Conservation (phyloP, 2,113 vertebrate genomes). For the Lampris megalopsis region DNA sequence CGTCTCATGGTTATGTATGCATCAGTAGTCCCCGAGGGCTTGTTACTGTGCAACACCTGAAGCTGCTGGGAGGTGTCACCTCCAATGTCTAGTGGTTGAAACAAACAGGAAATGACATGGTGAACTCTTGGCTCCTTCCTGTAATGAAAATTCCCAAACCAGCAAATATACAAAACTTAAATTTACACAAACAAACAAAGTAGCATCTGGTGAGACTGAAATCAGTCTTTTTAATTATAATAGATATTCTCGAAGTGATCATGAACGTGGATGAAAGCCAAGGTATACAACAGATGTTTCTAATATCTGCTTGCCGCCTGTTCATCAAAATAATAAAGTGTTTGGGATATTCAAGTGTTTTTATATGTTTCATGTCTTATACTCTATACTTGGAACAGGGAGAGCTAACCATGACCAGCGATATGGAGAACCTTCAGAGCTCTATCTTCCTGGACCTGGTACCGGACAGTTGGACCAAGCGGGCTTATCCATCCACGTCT, state of each 20-base stretch:
- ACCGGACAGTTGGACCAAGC: slow-evolving; percentile 88
- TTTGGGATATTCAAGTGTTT: neutral
- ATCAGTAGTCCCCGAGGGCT: slow-evolving; percentile 4
- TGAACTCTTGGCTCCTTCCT: neutral
- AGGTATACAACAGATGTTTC: slow-evolving; percentile 31
- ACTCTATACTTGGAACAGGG: slow-evolving; percentile 79
- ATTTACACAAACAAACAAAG: neutral
- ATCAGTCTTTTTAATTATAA: slow-evolving; percentile 27
- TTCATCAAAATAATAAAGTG: slow-evolving; percentile 36
- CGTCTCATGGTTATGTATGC: slow-evolving; percentile 27
- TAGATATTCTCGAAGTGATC: slow-evolving; percentile 29
- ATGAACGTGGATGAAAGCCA: slow-evolving; percentile 14
- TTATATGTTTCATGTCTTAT: neutral
- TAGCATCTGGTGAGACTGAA: slow-evolving; percentile 14
- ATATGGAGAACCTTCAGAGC: slow-evolving; percentile 92
- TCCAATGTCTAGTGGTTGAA: slow-evolving; percentile 3
- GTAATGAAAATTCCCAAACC: slow-evolving; percentile 12
- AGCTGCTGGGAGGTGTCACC: slow-evolving; percentile 3
- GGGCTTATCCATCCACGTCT: slow-evolving; percentile 90
- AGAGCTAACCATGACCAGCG: slow-evolving; percentile 92
- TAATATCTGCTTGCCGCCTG: slow-evolving; percentile 22
- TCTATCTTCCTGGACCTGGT: slow-evolving; percentile 88
- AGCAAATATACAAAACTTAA: neutral
- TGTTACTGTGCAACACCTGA: slow-evolving; percentile 24
- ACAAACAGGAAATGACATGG: slow-evolving; percentile 31